Percentiles rank a stretch among this genome's conserved stretches.
phyloP scores from a whole-genome alignment of 2,113 vertebrate species.

The Lichenostomus cassidix region DNA sequence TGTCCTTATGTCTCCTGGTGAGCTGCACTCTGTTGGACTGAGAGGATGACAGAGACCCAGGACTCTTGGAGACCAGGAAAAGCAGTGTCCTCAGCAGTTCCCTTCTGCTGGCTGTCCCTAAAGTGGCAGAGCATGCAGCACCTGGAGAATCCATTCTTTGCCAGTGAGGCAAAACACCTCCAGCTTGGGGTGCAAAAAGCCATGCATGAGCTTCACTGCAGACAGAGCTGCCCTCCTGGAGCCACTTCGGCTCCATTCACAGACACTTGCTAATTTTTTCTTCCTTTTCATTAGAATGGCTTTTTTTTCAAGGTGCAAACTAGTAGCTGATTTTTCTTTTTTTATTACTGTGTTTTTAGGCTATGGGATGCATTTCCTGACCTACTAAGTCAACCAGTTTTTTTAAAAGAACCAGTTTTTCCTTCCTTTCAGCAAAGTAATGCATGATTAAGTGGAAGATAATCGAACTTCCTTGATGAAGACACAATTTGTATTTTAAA shows the following conservation, averaged over 20 bases:
- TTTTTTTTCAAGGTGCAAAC: not conserved
- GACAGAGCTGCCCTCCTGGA: not conserved
- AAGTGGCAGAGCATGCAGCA: fast-evolving
- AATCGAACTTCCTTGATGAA: not conserved
- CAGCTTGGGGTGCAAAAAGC: not conserved
- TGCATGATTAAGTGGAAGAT: not conserved
- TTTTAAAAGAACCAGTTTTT: not conserved
- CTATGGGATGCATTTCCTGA: not conserved
- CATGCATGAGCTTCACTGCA: fast-evolving
- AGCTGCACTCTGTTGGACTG: not conserved
- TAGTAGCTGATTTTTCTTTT: not conserved
- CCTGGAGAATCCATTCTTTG: not conserved
- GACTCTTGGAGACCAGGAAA: not conserved
- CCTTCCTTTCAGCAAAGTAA: not conserved
- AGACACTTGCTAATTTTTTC: not conserved
- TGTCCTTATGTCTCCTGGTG: not conserved
- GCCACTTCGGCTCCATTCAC: not conserved
- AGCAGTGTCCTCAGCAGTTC: not conserved
- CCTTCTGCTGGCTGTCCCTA: not conserved
- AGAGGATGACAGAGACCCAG: not conserved
- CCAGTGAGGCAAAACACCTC: not conserved
- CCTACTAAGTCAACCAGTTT: not conserved
- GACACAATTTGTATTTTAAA: not conserved
- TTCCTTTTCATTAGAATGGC: not conserved
- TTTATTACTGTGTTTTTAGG: not conserved